Percentiles rank a stretch among this genome's conserved stretches.
Evolutionary conservation across 2,888 invertebrate genomes (phyloP).

Genomic region (Limnephilus rhombicus): DNA sequence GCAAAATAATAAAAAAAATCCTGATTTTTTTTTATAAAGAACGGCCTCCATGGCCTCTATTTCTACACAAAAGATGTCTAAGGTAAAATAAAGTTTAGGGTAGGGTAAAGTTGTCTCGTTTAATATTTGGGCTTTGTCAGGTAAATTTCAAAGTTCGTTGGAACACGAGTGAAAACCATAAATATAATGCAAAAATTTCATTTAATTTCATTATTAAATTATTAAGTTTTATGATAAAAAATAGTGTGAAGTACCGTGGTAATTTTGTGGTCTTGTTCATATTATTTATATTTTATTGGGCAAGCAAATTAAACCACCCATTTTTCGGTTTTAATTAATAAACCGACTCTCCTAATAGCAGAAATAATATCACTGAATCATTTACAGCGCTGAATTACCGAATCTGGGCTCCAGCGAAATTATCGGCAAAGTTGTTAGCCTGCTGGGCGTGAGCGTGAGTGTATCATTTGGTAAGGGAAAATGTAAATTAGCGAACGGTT

Average conservation of each 20-base stretch:
- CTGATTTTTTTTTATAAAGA: neutral
- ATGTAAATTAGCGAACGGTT: slow-evolving; percentile 31
- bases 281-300: neutral
- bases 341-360: neutral
- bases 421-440: slow-evolving; percentile 5
- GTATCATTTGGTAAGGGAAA: slow-evolving; percentile 23
- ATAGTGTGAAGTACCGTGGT: neutral
- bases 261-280: neutral
- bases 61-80: no score
- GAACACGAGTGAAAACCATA: no score
- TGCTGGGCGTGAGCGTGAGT: neutral
- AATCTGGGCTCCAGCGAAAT: neutral
- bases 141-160: no score
- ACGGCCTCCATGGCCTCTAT: neutral
- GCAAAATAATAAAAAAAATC: neutral
- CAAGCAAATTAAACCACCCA: neutral
- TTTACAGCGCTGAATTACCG: neutral
- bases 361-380: neutral
- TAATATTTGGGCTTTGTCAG: no score
- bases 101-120: no score
- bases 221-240: neutral
- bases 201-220: no score
- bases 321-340: neutral
- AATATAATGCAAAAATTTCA: no score
- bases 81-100: no score